These are phyloP conservation scores for Cryptocephalus primarius DNA, from an alignment of 2,888 invertebrate genomes.

Conservation along the genomic window DNA sequence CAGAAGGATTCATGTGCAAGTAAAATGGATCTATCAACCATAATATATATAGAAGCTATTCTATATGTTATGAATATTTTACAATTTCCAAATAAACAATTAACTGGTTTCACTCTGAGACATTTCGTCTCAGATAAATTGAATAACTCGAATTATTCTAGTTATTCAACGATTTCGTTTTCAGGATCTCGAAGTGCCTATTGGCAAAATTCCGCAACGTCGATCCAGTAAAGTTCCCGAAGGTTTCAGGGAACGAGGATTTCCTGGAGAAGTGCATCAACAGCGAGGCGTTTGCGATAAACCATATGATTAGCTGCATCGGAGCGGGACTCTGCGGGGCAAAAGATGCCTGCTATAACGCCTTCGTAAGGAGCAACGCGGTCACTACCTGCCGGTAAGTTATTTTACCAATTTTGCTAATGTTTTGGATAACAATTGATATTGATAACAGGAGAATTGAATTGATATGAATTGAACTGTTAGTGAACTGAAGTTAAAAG, in stretches of 20 bases:
- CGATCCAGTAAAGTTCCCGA: slow-evolving; percentile 13
- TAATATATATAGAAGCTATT: no score
- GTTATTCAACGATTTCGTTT: neutral
- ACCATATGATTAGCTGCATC: slow-evolving; percentile 27
- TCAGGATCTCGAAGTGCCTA: slow-evolving; percentile 8
- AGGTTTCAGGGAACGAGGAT: slow-evolving; percentile 6
- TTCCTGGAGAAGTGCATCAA: slow-evolving; percentile 9
- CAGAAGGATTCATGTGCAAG: no score
- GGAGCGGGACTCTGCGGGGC: slow-evolving; percentile 31
- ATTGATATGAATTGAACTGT: no score
- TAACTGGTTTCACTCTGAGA: neutral
- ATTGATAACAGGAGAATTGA: no score
- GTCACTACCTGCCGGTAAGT: slow-evolving; percentile 26
- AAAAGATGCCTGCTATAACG: slow-evolving; percentile 21
- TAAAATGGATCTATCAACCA: no score
- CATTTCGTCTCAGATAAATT: neutral
- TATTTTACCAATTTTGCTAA: no score
- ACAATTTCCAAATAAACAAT: no score
- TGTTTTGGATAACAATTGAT: no score
- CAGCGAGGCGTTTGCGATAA: slow-evolving; percentile 26
- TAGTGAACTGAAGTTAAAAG: no score
- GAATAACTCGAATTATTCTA: no score
- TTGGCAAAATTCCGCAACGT: slow-evolving; percentile 18
- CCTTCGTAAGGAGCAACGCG: slow-evolving; percentile 26
- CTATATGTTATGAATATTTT: no score